Evolutionary conservation across 2,888 invertebrate species (phyloP).

Genomic region (Tineola bisselliella): DNA sequence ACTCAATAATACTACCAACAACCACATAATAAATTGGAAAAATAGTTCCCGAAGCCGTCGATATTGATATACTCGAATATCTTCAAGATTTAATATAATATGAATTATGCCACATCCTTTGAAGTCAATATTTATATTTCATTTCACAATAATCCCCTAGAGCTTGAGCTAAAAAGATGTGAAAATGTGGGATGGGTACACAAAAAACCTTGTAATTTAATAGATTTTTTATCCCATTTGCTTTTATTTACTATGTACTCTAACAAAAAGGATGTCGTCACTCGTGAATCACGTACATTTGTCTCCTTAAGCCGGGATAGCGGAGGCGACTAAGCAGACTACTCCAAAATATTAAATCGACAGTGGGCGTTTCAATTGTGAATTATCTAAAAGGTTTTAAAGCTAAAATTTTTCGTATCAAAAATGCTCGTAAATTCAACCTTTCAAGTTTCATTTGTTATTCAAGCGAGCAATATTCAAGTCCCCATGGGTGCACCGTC

Average conservation of each 20-base stretch:
- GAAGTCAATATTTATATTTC: conserved; percentile 17
- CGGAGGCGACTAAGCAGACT: too few species aligned
- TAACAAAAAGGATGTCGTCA: too few species aligned
- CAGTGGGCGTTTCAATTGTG: too few species aligned
- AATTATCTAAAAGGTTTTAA: too few species aligned
- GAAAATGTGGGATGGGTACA: neutral
- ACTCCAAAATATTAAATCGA: too few species aligned
- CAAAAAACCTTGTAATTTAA: too few species aligned
- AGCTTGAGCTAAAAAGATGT: neutral
- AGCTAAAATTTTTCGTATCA: neutral
- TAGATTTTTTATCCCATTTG: too few species aligned
- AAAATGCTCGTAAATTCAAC: neutral
- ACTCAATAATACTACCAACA: too few species aligned
- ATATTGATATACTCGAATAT: neutral
- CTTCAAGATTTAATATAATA: neutral
- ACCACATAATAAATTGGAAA: neutral
- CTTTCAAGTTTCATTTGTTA: conserved; percentile 3
- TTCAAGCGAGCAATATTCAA: neutral
- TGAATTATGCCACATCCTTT: neutral
- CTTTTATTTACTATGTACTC: too few species aligned
- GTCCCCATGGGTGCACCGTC: neutral
- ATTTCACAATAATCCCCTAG: conserved; percentile 16
- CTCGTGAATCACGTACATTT: too few species aligned
- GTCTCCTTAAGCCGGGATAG: too few species aligned
- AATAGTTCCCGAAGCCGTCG: neutral